Evolutionary conservation across 2,113 vertebrate species (phyloP).

Genomic region (Notothenia rossii): DNA sequence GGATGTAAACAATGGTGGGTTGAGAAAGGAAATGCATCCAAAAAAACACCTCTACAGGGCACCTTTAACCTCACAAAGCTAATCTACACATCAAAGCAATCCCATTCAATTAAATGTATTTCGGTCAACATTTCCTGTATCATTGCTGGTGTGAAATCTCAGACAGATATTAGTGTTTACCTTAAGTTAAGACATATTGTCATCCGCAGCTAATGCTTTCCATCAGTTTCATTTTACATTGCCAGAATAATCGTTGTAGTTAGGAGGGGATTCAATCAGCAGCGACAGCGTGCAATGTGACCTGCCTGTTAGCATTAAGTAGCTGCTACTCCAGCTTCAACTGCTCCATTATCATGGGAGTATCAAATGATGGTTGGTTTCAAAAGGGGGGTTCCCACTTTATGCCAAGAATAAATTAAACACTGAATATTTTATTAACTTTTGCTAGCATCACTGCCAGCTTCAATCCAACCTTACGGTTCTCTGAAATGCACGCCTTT

Average conservation of each 20-base stretch:
- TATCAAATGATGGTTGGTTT: background rate
- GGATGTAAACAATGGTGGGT: background rate
- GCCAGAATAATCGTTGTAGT: background rate
- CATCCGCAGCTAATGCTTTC: background rate
- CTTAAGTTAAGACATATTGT: too few relatives aligned
- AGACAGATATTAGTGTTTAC: background rate
- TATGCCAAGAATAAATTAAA: constrained; percentile 1
- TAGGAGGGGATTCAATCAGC: background rate
- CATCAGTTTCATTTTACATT: background rate
- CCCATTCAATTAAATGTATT: background rate
- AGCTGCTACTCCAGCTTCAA: background rate
- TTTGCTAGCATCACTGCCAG: background rate
- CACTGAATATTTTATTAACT: constrained; percentile 11
- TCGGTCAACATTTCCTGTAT: too few relatives aligned
- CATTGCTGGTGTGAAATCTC: background rate
- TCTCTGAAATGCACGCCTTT: background rate
- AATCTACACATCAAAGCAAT: too few relatives aligned
- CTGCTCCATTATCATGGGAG: background rate
- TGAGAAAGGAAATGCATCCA: background rate
- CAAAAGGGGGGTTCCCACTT: background rate
- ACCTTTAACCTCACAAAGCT: background rate
- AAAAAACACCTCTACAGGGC: background rate
- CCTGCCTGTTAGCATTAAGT: background rate
- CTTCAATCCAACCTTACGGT: background rate
- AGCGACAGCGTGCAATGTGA: background rate